Base-by-base conservation (phyloP, 2,797 vertebrate species). In the Salarias fasciatus region DNA sequence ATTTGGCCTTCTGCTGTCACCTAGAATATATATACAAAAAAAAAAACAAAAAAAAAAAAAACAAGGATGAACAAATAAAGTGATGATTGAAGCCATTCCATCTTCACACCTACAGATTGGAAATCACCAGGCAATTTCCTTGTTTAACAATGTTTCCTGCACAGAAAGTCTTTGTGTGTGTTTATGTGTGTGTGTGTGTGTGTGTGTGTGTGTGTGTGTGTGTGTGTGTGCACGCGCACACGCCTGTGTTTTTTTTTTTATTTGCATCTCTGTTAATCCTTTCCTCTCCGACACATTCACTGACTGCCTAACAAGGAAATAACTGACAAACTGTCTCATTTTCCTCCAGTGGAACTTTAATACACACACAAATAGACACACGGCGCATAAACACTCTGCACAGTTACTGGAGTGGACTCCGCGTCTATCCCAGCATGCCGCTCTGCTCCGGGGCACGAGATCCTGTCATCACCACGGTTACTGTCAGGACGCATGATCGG, bases 381-480 rank as follows among this genome's bases (percentile, higher is more conserved):
- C 36, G 5, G 18, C 12, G 47, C 41, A 69, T 30, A 75, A 58
- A 64, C 53, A 72, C 71, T 70, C 73, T 72, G 65, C 37, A 9
- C 37, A 72, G 73, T 69, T 58, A 81, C 72, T 77, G 76, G 18
- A 80, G 64, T 59, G 60, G 66, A 65, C 83, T 66, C 69, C 18
- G 71, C 74, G 70, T 85, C 83, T 58, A 44, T 90, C 86, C 79
- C 88, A 91, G 87, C 87, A 82, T 85, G 88, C 69, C 53, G 84
- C 61, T 81, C 73, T 86, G 84, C 83, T 82, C 61, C 7, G 2
- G 82, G 82, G 79, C 77, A 65, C 75, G 66, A 60, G 78, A 77
- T 76, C 82, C 86, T 87, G 87, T 89, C 83, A 86, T 82, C 82
- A 30, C 80, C 68, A 18, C 82, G 43, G 86, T 69, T 63, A 72